These are phyloP conservation scores for Thermophis baileyi DNA, from an alignment of 2,113 vertebrate genomes.

Conservation along the genomic window DNA sequence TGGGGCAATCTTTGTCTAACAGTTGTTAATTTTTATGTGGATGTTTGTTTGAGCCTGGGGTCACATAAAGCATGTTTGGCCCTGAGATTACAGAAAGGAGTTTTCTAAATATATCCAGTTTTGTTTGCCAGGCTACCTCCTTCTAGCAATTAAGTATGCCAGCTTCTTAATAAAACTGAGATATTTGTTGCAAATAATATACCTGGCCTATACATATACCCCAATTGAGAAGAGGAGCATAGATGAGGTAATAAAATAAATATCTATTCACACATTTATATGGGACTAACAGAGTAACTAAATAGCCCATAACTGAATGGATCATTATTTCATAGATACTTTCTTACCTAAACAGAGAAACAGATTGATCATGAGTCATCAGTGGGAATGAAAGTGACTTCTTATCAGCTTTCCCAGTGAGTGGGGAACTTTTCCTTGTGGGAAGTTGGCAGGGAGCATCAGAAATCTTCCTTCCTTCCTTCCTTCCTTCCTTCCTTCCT, in stretches of 20 bases:
- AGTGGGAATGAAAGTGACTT: too few species aligned
- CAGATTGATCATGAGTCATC: too few species aligned
- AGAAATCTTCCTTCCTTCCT: too few species aligned
- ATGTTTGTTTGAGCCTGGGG: neutral
- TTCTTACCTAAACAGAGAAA: too few species aligned
- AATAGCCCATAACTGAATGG: too few species aligned
- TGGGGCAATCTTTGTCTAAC: neutral
- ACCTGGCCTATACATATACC: neutral
- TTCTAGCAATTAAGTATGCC: neutral
- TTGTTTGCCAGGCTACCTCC: neutral
- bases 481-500: too few species aligned
- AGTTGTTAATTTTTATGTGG: neutral
- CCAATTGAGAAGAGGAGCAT: neutral
- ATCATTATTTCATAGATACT: too few species aligned
- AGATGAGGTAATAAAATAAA: neutral
- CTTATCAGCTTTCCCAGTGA: too few species aligned
- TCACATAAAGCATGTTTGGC: neutral
- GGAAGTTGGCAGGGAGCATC: too few species aligned
- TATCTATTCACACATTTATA: neutral
- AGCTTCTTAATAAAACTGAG: neutral
- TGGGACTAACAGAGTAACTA: neutral
- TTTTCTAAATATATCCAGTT: neutral
- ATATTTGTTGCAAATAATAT: neutral
- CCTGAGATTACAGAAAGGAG: neutral
- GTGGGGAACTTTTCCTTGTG: too few species aligned